Conservation (phyloP, 2,888 invertebrate species). For the Protodeltote pygarga region DNA sequence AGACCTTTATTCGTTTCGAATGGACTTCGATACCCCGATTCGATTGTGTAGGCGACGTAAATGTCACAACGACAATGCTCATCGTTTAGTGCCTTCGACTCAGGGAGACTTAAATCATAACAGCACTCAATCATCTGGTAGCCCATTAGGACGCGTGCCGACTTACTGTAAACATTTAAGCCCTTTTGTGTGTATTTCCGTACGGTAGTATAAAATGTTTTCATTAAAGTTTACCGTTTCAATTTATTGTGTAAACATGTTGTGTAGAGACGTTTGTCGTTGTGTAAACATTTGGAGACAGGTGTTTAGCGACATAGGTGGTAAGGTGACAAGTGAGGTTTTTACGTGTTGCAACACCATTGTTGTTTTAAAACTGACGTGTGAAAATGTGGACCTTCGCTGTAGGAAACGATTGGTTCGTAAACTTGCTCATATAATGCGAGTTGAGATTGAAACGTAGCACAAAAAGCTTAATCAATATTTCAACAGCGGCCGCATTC, state of each 20-base stretch:
- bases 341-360: slow-evolving; percentile 56
- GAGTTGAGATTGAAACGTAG: slow-evolving; percentile 52
- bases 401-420: slow-evolving; percentile 50
- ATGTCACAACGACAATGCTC: slow-evolving; percentile 74
- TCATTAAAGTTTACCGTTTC: slow-evolving; percentile 65
- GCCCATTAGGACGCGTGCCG: slow-evolving; percentile 68
- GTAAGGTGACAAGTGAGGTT: slow-evolving; percentile 57
- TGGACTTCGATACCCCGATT: slow-evolving; percentile 62
- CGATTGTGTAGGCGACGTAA: slow-evolving; percentile 74
- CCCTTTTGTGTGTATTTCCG: slow-evolving; percentile 58
- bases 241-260: slow-evolving; percentile 67
- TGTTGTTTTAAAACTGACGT: slow-evolving; percentile 54
- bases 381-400: slow-evolving; percentile 47
- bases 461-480: slow-evolving; percentile 72
- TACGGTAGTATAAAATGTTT: slow-evolving; percentile 56
- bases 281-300: slow-evolving; percentile 61
- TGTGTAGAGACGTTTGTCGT: slow-evolving; percentile 52
- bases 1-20: slow-evolving; percentile 58
- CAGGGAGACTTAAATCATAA: slow-evolving; percentile 70
- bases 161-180: slow-evolving; percentile 68
- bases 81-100: slow-evolving; percentile 65
- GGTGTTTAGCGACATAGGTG: slow-evolving; percentile 69
- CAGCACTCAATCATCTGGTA: slow-evolving; percentile 66
- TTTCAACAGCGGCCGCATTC: slow-evolving; percentile 76
- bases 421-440: slow-evolving; percentile 52